Evolutionary conservation across 2,113 vertebrate genomes (phyloP).

Genomic region (Triplophysa rosa): DNA sequence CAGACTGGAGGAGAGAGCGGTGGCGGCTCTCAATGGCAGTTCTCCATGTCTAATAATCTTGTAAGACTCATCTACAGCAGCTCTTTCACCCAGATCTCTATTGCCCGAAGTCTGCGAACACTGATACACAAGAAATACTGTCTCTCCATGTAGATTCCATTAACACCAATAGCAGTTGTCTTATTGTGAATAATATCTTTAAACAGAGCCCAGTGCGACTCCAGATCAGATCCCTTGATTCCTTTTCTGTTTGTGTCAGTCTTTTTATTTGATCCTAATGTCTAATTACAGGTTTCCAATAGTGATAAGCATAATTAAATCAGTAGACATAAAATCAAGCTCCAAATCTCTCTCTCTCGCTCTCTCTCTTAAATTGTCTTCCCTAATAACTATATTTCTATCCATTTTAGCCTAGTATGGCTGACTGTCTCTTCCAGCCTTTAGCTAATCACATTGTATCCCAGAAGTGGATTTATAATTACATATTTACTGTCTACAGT

Average conservation of each 20-base stretch:
- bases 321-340: not conserved
- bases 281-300: constrained; percentile 1
- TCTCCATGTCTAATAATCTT: constrained; percentile 25
- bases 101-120: constrained; percentile 6
- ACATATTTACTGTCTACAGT: constrained; percentile 53
- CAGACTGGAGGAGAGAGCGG: not conserved
- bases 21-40: not conserved
- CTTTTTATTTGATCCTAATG: not conserved
- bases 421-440: constrained; percentile 30
- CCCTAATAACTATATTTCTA: constrained; percentile 28
- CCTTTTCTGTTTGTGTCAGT: not conserved
- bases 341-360: constrained; percentile 18
- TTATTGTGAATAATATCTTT: not conserved
- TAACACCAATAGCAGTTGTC: not conserved
- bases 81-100: not conserved
- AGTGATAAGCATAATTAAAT: not conserved
- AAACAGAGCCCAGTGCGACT: not conserved
- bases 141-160: not conserved
- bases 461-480: constrained; percentile 58
- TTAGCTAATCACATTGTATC: constrained; percentile 59
- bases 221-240: not conserved
- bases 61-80: constrained; percentile 8
- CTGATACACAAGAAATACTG: not conserved
- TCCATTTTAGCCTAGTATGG: constrained; percentile 11
- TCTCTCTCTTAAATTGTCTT: constrained; percentile 8